A percentile compares a stretch with the other conserved stretches of the same genome.
Conservation (phyloP, 1,140 invertebrate species). For the Ruditapes philippinarum region DNA sequence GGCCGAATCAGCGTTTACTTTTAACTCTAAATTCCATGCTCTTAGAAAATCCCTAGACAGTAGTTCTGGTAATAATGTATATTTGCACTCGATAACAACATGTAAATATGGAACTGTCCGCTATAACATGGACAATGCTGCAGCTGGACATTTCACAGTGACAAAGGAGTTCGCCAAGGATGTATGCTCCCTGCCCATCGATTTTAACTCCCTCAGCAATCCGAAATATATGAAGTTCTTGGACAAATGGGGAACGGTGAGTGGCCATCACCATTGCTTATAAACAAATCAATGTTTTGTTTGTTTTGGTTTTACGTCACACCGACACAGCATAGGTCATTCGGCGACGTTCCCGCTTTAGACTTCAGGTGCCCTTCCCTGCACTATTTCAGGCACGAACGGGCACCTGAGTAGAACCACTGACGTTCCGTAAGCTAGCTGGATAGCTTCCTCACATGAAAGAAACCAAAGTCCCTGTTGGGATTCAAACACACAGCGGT, state of each 20-base stretch:
- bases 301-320: too few species aligned
- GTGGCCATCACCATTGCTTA: too few species aligned
- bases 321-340: too few species aligned
- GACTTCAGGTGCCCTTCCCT: too few species aligned
- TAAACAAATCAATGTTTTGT: too few species aligned
- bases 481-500: too few species aligned
- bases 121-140: constrained; percentile 4
- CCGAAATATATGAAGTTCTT: constrained; percentile 37
- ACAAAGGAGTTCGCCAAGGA: constrained; percentile 41
- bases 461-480: too few species aligned
- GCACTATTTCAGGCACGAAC: too few species aligned
- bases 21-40: background rate
- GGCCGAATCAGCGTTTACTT: constrained; percentile 13
- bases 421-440: too few species aligned
- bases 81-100: background rate
- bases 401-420: too few species aligned
- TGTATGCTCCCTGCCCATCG: constrained; percentile 20
- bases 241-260: constrained; percentile 57
- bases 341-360: too few species aligned
- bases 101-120: constrained; percentile 8
- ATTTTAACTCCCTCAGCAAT: background rate
- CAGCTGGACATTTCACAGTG: constrained; percentile 20
- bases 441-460: too few species aligned
- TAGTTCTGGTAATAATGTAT: background rate
- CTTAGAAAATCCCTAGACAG: background rate